Base-by-base conservation (phyloP, 2,113 vertebrate species). In the Myanophis thanlyinensis region DNA sequence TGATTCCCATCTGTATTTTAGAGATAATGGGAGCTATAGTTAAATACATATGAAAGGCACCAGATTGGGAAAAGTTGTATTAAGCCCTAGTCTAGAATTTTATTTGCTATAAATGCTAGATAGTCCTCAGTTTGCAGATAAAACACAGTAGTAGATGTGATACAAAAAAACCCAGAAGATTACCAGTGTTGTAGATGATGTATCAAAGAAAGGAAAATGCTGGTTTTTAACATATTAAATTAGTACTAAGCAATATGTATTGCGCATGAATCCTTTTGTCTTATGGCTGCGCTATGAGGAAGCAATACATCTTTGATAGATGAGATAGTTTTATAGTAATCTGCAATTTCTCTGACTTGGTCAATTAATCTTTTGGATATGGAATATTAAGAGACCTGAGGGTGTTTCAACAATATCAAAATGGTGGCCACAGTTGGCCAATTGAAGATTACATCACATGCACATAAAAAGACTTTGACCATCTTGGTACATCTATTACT, bases 221-320 rank as follows among this genome's bases (percentile, higher is more conserved):
- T 40, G 91, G 11, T 44, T 80, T 59, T 67, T 48, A 89, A 54
- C 0, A 0, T 46, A 27, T 59, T 92, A 84, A 80, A 54, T 18
- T 48, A 90, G 15, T 85, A 85, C 92, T 51, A 22, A 91, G 54
- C 44, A 25, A 18, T 0, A 20, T 44, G 44, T 48, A 56, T 91
- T 91, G 89, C 47, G 85, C 85, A 18, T 7, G 35, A n/a, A 88
- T 44, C 49, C 49, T 12, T 0, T 93, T 93, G 47, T 95, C 93
- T 87, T 52, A 44, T 94, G 93, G 51, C 92, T 90, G 67, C 35
- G 54, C 67, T 93, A 47, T 23, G 92, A 62, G 11, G 12, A 86
- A 67, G 52, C 90, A 73, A 89, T 94, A 93, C n/a, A 94, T 94
- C 8, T 93, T 89, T 94, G 94, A 94, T 46, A 87, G 22, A 90